Percentiles rank a stretch among this genome's conserved stretches.
Evolutionary conservation across 2,888 invertebrate species (phyloP).

Genomic region (Dicyrtomina minuta): DNA sequence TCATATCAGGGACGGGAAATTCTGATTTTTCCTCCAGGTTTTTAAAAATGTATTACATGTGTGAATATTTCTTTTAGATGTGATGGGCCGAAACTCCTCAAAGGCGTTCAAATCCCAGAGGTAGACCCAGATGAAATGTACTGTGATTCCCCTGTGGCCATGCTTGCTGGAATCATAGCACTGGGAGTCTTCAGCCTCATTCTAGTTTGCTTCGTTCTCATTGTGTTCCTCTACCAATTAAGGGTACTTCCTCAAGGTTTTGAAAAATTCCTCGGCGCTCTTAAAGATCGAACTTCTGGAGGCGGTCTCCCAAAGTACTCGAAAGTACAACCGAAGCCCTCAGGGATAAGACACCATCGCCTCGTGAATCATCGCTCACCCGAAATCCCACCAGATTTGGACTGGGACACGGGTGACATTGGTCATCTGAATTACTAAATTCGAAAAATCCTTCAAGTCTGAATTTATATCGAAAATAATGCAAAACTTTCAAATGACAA

Average conservation of each 20-base stretch:
- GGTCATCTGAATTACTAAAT: slow-evolving; percentile 12
- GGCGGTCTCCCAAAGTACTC: slow-evolving; percentile 43
- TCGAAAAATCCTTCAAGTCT: not conserved
- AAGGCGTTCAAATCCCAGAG: slow-evolving; percentile 38
- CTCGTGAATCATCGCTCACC: slow-evolving; percentile 40
- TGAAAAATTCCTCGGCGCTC: slow-evolving; percentile 39
- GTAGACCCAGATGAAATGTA: slow-evolving; percentile 47
- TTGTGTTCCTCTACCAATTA: slow-evolving; percentile 44
- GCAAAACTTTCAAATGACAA: not conserved
- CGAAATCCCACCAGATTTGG: slow-evolving; percentile 17
- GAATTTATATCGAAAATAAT: not conserved
- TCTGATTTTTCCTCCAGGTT: too few species aligned
- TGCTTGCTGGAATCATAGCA: slow-evolving; percentile 44
- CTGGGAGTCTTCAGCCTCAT: slow-evolving; percentile 45
- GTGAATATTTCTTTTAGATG: slow-evolving; percentile 43
- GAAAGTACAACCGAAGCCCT: slow-evolving; percentile 46
- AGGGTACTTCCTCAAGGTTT: slow-evolving; percentile 44
- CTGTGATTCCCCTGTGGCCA: slow-evolving; percentile 46
- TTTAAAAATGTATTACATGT: too few species aligned
- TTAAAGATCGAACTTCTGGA: slow-evolving; percentile 36
- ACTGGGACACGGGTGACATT: slow-evolving; percentile 29
- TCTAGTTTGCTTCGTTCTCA: slow-evolving; percentile 38
- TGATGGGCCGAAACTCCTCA: slow-evolving; percentile 41
- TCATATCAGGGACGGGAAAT: too few species aligned
- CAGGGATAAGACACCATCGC: not conserved